Percentiles rank a stretch among this genome's conserved stretches.
These are phyloP conservation scores for Lucinisca nassula DNA, from an alignment of 2,888 invertebrate species.

Conservation along the genomic window DNA sequence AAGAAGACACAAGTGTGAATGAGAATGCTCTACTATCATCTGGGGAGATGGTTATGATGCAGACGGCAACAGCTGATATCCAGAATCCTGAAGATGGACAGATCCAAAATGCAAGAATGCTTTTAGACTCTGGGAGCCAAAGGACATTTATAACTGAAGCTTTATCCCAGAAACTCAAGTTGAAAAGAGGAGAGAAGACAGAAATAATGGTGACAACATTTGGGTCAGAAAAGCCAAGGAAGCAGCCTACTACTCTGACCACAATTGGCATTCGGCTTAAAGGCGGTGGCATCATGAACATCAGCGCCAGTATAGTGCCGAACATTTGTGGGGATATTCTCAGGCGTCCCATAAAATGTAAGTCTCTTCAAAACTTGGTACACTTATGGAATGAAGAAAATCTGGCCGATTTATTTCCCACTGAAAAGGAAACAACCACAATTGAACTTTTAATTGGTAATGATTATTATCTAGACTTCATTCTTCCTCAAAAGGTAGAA, in stretches of 20 bases:
- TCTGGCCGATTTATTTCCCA: neutral
- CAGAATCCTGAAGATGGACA: neutral
- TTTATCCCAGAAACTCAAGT: neutral
- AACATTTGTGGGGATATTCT: neutral
- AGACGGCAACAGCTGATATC: neutral
- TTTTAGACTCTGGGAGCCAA: slow-evolving; percentile 15
- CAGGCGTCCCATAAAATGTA: neutral
- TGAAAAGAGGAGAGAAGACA: neutral
- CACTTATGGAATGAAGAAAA: neutral
- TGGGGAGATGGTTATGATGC: neutral
- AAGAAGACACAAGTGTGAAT: neutral
- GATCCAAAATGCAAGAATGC: neutral
- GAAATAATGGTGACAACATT: slow-evolving; percentile 25
- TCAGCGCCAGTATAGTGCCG: neutral
- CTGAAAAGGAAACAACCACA: neutral
- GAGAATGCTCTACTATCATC: neutral
- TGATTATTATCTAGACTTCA: slow-evolving; percentile 6
- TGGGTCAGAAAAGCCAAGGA: neutral
- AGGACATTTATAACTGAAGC: slow-evolving; percentile 15
- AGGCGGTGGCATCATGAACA: neutral
- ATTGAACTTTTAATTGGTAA: slow-evolving; percentile 3
- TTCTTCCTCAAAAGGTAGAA: neutral
- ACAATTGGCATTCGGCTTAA: neutral
- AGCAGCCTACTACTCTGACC: neutral
- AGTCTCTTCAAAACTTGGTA: no score